Evolutionary conservation across 2,113 vertebrate genomes (phyloP), one percentile per base, ranked within the genome.

Genomic region (Toxotes jaculatrix): DNA sequence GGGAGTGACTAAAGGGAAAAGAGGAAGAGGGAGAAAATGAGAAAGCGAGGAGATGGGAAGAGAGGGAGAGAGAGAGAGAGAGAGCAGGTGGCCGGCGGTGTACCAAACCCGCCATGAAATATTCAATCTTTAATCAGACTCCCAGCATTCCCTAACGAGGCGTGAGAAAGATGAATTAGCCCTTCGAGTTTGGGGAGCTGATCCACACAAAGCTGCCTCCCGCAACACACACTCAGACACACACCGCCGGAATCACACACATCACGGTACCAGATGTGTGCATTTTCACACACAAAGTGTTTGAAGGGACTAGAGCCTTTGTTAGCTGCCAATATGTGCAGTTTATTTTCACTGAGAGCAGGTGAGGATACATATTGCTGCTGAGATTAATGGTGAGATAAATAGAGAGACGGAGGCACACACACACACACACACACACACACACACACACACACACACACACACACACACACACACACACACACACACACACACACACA

Each of bases 71-170:
- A 4, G 36, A 36, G 57, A 40, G 59, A 47, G 68, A 78, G 81
- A 76, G 88, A 88, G 89, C 89, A 92, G 90, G 91, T 91, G 91
- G 89, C 67, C 81, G n/a, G 76, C 59, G 42, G 87, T 88, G 84
- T 66, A 90, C 63, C 91, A 90, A 84, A 88, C 86, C 86, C 73
- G 57, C 83, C 91, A 92, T 91, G 81, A 93, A 93, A 93, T 92
- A 92, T 93, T 93, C 87, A 89, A 90, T 91, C 89, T 93, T 91
- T 90, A 89, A 92, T 93, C 91, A 91, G 91, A 91, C 86, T 90
- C 79, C 80, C 89, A 84, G 89, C 90, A 86, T 90, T 93, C 83
- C 88, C 79, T 92, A 92, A 93, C 85, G 83, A 93, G 89, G 88
- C 83, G 76, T 90, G 87, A 91, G 87, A 91, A 88, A 90, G 90